phyloP scores from a whole-genome alignment of 2,113 vertebrate genomes.

The Anarrhichthys ocellatus region DNA sequence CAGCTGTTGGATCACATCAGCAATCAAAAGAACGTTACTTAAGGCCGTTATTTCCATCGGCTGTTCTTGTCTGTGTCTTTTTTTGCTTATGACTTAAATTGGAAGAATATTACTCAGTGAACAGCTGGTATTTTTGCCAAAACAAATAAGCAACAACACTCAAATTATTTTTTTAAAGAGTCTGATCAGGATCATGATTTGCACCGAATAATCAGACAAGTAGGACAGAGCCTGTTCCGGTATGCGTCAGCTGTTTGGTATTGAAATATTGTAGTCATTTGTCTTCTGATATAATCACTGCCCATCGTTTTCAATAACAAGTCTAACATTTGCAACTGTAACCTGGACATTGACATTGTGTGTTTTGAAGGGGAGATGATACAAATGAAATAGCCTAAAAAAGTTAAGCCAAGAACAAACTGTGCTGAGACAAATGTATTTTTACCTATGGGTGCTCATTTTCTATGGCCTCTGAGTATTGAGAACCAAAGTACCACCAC shows the following conservation, averaged over 20 bases:
- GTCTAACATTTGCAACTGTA: neutral
- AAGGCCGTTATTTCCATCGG: neutral
- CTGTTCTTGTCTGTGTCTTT: neutral
- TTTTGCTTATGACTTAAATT: neutral
- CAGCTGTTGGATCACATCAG: slow-evolving; percentile 30
- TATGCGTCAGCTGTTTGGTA: neutral
- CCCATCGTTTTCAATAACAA: neutral
- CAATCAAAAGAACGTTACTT: slow-evolving; percentile 46
- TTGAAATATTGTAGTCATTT: neutral
- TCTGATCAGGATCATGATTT: neutral
- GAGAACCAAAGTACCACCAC: neutral
- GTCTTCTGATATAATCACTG: neutral
- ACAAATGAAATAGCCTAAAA: neutral
- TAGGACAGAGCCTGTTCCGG: neutral
- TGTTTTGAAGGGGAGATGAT: neutral
- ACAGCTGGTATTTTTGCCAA: neutral
- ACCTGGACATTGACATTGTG: neutral
- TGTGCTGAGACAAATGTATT: neutral
- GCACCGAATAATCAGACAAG: neutral
- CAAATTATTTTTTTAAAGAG: neutral
- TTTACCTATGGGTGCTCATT: neutral
- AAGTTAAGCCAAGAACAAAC: neutral
- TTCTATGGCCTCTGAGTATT: neutral
- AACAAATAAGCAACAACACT: neutral
- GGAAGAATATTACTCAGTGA: neutral